Percentiles rank a stretch among this genome's conserved stretches.
Conservation (phyloP, 2,113 vertebrate genomes). For the Nerophis ophidion region DNA sequence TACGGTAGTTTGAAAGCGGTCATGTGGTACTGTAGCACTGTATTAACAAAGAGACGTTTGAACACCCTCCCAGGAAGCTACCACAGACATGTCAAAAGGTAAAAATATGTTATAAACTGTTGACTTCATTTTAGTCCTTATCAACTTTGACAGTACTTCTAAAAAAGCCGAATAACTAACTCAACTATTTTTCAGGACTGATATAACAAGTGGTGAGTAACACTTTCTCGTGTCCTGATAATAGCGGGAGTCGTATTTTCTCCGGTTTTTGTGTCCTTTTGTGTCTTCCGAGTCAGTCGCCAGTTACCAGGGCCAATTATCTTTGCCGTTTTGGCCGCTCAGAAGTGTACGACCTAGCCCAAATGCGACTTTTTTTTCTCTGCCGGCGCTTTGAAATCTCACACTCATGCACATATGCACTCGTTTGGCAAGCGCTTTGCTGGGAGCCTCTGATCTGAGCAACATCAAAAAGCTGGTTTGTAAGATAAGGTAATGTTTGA, state of each 20-base stretch:
- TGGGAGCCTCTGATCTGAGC: constrained; percentile 86
- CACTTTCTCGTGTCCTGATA: constrained; percentile 43
- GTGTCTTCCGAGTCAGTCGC: constrained; percentile 76
- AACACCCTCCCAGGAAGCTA: constrained; percentile 42
- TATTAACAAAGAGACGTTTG: too few relatives aligned
- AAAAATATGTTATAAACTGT: too few relatives aligned
- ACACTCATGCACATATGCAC: constrained; percentile 71
- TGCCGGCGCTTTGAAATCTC: constrained; percentile 85
- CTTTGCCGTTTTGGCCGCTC: constrained; percentile 79
- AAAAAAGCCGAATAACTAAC: constrained; percentile 18
- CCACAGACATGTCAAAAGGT: constrained; percentile 20
- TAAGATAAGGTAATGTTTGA: constrained; percentile 94
- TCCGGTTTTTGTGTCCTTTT: constrained; percentile 41
- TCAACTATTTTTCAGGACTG: not conserved
- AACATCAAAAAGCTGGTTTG: constrained; percentile 91
- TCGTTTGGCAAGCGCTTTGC: constrained; percentile 84
- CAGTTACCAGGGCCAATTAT: constrained; percentile 87
- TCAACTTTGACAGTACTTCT: constrained; percentile 29
- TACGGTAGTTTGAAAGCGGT: too few relatives aligned
- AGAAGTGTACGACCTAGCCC: constrained; percentile 85
- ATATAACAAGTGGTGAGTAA: constrained; percentile 23
- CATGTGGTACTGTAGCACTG: too few relatives aligned
- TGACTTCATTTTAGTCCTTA: constrained; percentile 17
- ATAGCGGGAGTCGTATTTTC: constrained; percentile 48
- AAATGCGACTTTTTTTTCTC: constrained; percentile 81